These are phyloP conservation scores for Macrochelys suwanniensis DNA, from an alignment of 2,797 vertebrate genomes.

Conservation along the genomic window DNA sequence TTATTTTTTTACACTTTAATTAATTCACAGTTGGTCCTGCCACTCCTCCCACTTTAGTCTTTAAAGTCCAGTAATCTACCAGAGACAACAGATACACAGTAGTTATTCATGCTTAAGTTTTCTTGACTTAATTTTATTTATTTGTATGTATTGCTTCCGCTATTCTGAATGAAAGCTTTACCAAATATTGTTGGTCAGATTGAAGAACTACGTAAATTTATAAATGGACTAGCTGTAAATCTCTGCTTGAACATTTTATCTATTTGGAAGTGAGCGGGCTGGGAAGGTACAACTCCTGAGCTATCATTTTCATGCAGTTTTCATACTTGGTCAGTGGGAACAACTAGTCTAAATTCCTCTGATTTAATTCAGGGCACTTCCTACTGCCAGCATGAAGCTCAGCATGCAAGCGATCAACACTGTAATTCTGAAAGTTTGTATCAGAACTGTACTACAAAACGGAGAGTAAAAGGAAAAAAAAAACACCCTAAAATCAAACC, in stretches of 20 bases:
- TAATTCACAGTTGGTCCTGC: conserved; percentile 4
- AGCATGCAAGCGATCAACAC: conserved; percentile 42
- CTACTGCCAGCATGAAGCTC: conserved; percentile 54
- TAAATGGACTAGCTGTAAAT: not conserved
- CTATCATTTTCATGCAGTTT: conserved; percentile 43
- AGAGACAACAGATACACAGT: not conserved
- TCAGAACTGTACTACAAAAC: not conserved
- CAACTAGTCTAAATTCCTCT: conserved; percentile 51
- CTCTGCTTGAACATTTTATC: conserved; percentile 2
- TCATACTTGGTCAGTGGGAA: conserved; percentile 55
- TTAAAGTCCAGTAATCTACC: conserved; percentile 15
- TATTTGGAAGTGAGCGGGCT: conserved; percentile 16
- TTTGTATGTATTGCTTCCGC: not conserved
- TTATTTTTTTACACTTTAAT: not conserved
- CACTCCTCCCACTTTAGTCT: not conserved
- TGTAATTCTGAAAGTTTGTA: conserved; percentile 3
- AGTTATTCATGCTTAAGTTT: not conserved
- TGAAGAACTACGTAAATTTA: not conserved
- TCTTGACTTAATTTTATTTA: conserved; percentile 3
- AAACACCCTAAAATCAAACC: not conserved
- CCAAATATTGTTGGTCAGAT: not conserved
- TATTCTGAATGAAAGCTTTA: not conserved
- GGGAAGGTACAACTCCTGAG: conserved; percentile 8
- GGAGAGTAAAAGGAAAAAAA: not conserved
- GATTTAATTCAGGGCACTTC: conserved; percentile 57